These are phyloP conservation scores for Uria lomvia DNA, from an alignment of 2,113 vertebrate species.

Conservation along the genomic window DNA sequence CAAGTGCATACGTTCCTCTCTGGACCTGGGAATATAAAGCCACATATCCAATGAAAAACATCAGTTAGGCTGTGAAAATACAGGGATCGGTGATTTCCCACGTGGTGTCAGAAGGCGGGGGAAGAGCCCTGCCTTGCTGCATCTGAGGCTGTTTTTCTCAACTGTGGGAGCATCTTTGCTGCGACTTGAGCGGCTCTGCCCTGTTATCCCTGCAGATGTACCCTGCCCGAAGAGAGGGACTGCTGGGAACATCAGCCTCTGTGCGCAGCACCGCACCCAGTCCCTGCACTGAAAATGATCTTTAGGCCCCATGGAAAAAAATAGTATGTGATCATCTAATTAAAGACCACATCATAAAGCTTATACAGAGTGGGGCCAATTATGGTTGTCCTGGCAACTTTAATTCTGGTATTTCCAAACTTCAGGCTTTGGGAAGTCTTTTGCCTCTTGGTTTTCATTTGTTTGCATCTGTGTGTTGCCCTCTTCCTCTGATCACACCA, in stretches of 20 bases:
- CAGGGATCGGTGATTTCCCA: background rate
- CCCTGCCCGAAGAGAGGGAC: fast-evolving
- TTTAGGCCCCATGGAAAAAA: background rate
- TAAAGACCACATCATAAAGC: background rate
- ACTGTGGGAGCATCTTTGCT: background rate
- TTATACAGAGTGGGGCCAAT: background rate
- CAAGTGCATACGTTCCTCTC: fast-evolving
- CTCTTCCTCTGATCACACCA: background rate
- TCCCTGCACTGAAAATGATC: background rate
- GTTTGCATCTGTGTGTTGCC: background rate
- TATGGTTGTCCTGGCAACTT: background rate
- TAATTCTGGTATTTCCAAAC: background rate
- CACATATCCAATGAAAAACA: background rate
- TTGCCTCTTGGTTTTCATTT: background rate
- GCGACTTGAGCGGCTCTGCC: background rate
- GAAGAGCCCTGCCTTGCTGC: background rate
- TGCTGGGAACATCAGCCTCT: background rate
- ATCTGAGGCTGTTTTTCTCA: background rate
- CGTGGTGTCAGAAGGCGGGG: background rate
- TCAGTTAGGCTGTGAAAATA: background rate
- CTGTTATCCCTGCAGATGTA: background rate
- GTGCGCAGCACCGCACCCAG: background rate
- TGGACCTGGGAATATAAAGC: background rate
- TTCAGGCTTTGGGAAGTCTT: background rate
- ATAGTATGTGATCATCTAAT: slow-evolving; percentile 20